Percentiles rank a stretch among this genome's conserved stretches.
phyloP scores from a whole-genome alignment of 2,113 vertebrate genomes.

The Malurus melanocephalus region DNA sequence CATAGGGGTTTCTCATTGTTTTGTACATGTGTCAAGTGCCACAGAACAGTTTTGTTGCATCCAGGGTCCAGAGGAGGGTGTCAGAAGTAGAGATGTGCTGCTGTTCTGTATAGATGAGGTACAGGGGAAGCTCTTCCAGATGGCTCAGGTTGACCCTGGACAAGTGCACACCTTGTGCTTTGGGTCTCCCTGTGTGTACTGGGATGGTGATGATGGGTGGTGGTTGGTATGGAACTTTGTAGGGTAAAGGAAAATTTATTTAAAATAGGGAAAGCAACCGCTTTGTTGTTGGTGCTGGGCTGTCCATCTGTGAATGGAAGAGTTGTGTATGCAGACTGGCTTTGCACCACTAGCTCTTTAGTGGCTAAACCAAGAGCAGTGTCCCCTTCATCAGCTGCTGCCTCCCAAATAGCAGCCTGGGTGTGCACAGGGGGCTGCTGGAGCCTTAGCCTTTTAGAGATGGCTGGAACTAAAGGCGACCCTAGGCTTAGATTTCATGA shows the following conservation, averaged over 20 bases:
- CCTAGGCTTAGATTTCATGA: background rate
- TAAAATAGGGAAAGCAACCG: background rate
- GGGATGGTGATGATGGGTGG: background rate
- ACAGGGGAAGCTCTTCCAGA: background rate
- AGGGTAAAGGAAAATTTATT: background rate
- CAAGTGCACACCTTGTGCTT: fast-evolving
- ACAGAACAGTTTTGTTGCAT: background rate
- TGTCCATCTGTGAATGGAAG: background rate
- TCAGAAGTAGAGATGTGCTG: background rate
- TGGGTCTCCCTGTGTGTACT: background rate
- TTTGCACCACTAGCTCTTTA: background rate
- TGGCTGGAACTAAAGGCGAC: no score
- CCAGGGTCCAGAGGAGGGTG: fast-evolving
- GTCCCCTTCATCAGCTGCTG: background rate
- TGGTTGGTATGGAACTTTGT: background rate
- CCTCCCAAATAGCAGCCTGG: background rate
- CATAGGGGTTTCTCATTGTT: background rate
- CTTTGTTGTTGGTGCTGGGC: background rate
- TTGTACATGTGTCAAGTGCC: background rate
- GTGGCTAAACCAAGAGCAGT: background rate
- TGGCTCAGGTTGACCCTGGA: background rate
- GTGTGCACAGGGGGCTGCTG: fast-evolving
- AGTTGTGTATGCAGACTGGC: background rate
- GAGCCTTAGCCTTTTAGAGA: background rate
- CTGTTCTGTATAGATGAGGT: background rate